A percentile compares a stretch with the other conserved stretches of the same genome.
Evolutionary conservation across 2,797 vertebrate species (phyloP).

Genomic region (Lateolabrax maculatus): DNA sequence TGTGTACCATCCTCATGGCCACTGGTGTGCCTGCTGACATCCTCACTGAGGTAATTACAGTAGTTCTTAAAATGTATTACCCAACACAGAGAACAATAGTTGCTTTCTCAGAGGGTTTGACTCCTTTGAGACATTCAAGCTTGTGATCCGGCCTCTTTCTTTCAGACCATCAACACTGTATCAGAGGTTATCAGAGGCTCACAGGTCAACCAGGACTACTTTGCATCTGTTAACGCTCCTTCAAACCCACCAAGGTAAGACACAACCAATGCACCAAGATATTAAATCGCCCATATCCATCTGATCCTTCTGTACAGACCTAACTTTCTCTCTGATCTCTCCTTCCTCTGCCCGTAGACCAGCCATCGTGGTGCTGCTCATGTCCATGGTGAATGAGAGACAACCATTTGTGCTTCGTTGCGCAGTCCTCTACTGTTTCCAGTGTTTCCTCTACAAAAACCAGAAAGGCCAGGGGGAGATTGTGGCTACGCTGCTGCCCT

Average conservation of each 20-base stretch:
- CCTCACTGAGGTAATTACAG: slow-evolving; percentile 91
- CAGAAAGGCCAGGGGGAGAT: slow-evolving; percentile 98
- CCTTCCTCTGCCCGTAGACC: slow-evolving; percentile 82
- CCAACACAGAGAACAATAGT: background rate
- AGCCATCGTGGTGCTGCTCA: slow-evolving; percentile 96
- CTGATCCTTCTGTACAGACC: background rate
- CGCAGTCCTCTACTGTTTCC: slow-evolving; percentile 98
- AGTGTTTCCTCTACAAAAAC: slow-evolving; percentile 98
- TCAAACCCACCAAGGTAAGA: slow-evolving; percentile 96
- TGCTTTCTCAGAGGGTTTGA: background rate
- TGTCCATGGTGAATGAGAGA: slow-evolving; percentile 99
- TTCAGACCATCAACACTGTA: slow-evolving; percentile 98
- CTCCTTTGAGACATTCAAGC: background rate
- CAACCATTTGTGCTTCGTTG: slow-evolving; percentile 98
- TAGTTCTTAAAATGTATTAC: background rate
- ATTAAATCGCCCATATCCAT: background rate
- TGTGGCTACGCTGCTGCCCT: slow-evolving; percentile 95
- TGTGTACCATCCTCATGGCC: slow-evolving; percentile 98
- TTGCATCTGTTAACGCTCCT: slow-evolving; percentile 98
- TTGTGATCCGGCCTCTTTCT: slow-evolving; percentile 14
- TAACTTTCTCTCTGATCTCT: background rate
- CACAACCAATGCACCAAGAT: background rate
- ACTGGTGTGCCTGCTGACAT: slow-evolving; percentile 98
- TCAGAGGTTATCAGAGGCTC: slow-evolving; percentile 98
- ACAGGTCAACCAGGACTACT: slow-evolving; percentile 98